Evolutionary conservation across 2,113 vertebrate species (phyloP), one percentile per base, ranked within the genome.

Genomic region (Corythornis madagascariensis): DNA sequence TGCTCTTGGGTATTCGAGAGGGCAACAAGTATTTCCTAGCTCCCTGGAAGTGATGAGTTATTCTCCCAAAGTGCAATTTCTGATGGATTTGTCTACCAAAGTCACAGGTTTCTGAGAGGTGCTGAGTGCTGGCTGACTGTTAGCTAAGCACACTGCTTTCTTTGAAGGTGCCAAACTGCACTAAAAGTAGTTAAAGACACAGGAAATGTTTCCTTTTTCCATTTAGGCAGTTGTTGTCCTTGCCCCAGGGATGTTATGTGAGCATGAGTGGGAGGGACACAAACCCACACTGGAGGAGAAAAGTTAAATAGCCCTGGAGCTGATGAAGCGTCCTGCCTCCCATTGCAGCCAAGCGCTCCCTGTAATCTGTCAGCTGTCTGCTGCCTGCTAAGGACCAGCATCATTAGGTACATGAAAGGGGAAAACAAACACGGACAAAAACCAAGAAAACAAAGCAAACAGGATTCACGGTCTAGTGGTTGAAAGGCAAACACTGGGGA

Each of bases 201-300:
- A 96, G 95, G 96, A 96, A 96, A 88, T 83, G 61, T 94, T 89
- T 96, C 91, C 79, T 94, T 95, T 95, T 95, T 92, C 95, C 93
- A 96, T 92, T 95, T 81, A 94, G 91, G 91, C 82, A 67, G n/a
- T 69, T 91, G 85, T 74, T 74, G 89, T 81, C 79, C 72, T 71
- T 88, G 94, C 95, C 92, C 35, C 40, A 40, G 91, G 95, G 91
- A 93, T 88, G 96, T 92, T 94, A 96, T 89, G 91, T 25, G 94
- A 96, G 91, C 82, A 40, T 0, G 20, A 91, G 60, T 86, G 69
- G 76, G 87, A 83, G 82, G 82, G 69, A 86, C 52, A 4, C 47
- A 71, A 56, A 50, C 17, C 78, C 59, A 47, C 89, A 59, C 8
- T 2, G 0, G 1, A 81, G 52, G 43, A 77, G n/a, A 75, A 87